Evolutionary conservation across 2,888 invertebrate species (phyloP), one percentile per base, ranked within the genome.

Genomic region (Xestia rhomboidea): DNA sequence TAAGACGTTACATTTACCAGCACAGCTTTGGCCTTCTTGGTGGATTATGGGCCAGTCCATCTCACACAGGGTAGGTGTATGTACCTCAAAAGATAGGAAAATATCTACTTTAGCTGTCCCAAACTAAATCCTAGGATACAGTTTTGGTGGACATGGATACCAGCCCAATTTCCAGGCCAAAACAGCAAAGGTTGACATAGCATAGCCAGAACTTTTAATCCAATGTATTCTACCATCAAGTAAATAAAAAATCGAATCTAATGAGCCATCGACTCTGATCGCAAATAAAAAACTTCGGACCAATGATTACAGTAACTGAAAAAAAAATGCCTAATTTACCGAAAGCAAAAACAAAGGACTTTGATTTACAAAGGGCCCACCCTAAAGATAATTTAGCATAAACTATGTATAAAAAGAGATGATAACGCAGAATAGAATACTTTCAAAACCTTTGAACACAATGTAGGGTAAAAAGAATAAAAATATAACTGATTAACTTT

Each of bases 341-440:
- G 57, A 46, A 38, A 85, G 18, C 21, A 54, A 73, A 82, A 75
- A 79, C 74, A 85, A 81, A 76, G 38, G 49, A 41, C 66, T 64
- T 27, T 77, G 60, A 73, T 71, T 75, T 38, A 77, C 63, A 80
- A 85, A 85, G 57, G 64, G 7, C 21, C 7, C 18, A 46, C 24
- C 24, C 11, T 3, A 64, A 72, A 57, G n/a, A 68, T 73, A 79
- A 57, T 71, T 57, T 4, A 11, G 24, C 13, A n/a, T 57, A 71
- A 66, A 71, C 54, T 64, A 41, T 60, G 60, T 60, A 8, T 54
- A 77, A 68, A 75, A 11, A 24, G 18, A 68, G 27, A 62, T 68
- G 15, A 70, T 64, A 34, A 67, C 21, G 30, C 30, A 11, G 30
- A 73, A 73, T 73, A 38, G n/a, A 51, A 51, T 74, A 67, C 60